Conservation (phyloP, 2,888 invertebrate genomes). For the Idaea straminata region DNA sequence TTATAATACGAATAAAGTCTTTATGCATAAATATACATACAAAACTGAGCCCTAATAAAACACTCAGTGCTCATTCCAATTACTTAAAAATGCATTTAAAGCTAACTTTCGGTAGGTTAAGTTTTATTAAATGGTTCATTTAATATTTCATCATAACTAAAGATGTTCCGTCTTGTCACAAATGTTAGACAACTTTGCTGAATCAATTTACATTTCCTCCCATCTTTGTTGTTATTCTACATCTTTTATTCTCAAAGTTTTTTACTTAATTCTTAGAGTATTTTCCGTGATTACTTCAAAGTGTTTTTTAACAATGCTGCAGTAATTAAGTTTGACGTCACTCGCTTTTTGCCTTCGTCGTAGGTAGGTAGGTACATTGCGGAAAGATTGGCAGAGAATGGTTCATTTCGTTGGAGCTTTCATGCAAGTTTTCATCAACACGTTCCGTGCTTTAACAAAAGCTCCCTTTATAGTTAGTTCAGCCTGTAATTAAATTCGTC, state of each 20-base stretch:
- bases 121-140: too few relatives aligned
- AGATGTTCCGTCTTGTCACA: background rate
- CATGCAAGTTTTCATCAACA: background rate
- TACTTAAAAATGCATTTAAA: too few relatives aligned
- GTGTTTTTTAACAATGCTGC: slow-evolving; percentile 1
- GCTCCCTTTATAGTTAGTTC: background rate
- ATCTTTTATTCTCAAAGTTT: slow-evolving; percentile 7
- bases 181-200: slow-evolving; percentile 2
- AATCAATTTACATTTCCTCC: slow-evolving; percentile 15
- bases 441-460: background rate
- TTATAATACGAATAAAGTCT: too few relatives aligned
- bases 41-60: too few relatives aligned
- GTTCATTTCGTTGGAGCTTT: background rate
- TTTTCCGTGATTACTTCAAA: background rate
- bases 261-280: background rate
- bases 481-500: background rate
- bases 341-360: background rate
- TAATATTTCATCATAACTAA: too few relatives aligned
- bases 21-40: too few relatives aligned
- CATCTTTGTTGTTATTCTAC: slow-evolving; percentile 8
- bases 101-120: too few relatives aligned
- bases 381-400: background rate
- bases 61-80: too few relatives aligned
- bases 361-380: background rate
- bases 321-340: slow-evolving; percentile 1